phyloP scores from a whole-genome alignment of 2,797 vertebrate genomes.

The Trichosurus vulpecula region DNA sequence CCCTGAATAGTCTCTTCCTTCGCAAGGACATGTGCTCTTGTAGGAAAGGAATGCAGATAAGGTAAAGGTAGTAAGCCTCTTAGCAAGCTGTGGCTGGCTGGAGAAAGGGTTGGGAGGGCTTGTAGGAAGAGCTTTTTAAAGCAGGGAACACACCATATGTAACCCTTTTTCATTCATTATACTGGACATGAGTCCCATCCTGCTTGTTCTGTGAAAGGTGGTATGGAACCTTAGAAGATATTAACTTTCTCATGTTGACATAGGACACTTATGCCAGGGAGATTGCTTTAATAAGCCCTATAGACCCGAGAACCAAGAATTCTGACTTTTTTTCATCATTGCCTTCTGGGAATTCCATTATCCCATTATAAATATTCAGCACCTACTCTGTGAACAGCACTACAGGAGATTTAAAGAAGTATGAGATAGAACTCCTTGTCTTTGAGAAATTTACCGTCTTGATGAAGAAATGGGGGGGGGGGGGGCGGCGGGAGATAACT shows the following conservation, averaged over 20 bases:
- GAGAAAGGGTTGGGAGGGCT: neutral
- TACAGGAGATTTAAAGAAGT: neutral
- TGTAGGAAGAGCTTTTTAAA: neutral
- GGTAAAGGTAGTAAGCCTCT: conserved; percentile 83
- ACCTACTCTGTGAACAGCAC: neutral
- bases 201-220: too few relatives aligned
- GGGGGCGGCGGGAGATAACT: neutral
- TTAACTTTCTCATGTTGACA: too few relatives aligned
- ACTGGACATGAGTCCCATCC: neutral
- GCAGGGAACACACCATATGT: fast-evolving
- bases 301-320: neutral
- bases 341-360: neutral
- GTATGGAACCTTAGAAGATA: neutral
- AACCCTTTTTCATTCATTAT: neutral
- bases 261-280: neutral
- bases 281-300: neutral
- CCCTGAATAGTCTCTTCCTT: conserved; percentile 96
- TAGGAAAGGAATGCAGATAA: conserved; percentile 99
- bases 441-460: neutral
- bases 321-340: neutral
- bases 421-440: neutral
- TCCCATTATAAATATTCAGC: neutral
- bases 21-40: conserved; percentile 99
- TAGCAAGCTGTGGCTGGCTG: neutral
- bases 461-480: neutral